Evolutionary conservation across 64 coral and sea anemone species (phyloP), one percentile per base, ranked within the genome.

Genomic region (Pachyseris speciosa): DNA sequence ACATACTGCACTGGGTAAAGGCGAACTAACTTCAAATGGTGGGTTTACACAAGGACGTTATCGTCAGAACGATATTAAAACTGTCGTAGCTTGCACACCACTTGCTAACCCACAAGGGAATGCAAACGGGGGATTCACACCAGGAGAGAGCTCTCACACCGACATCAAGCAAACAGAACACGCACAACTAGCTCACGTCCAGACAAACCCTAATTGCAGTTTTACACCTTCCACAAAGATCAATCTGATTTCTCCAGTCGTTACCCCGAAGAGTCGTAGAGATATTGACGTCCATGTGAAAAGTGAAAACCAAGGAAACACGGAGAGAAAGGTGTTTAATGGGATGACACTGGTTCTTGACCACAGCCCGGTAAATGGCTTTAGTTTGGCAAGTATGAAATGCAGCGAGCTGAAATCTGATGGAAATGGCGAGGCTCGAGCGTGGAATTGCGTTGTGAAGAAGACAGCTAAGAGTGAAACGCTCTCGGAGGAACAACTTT

Each of bases 301-400:
- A 45, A 76, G 25, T 34, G 27, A 57, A 8, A 15, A 57, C 28
- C 47, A 55, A 17, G 48, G 47, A 12, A 53, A 0, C 29, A 52
- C 22, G 7, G 28, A 79, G 31, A 57, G 27, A n/a, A 52, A 55
- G 29, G 75, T 57, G 29, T 79, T 79, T 27, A 79, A 79, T 55
- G 75, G 75, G 37, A 79, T 53, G 75, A 38, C 45, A 9, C 36
- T 37, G 48, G 30, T 79, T 36, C 49, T 57, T 50, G 75, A 79
- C 31, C 36, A 33, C 29, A 79, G 19, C 15, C 70, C 70, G 8
- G 40, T 11, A 44, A 48, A 44, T 74, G 70, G 40, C 9, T 38
- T 27, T 9, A 74, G 7, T n/a, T 42, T 74, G 1, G 4, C 7
- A 12, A 24, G 8, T 13, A 30, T 48, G 25, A 76, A 76, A 31